Conservation (phyloP, 1,140 invertebrate genomes). For the Euwallacea fornicatus region DNA sequence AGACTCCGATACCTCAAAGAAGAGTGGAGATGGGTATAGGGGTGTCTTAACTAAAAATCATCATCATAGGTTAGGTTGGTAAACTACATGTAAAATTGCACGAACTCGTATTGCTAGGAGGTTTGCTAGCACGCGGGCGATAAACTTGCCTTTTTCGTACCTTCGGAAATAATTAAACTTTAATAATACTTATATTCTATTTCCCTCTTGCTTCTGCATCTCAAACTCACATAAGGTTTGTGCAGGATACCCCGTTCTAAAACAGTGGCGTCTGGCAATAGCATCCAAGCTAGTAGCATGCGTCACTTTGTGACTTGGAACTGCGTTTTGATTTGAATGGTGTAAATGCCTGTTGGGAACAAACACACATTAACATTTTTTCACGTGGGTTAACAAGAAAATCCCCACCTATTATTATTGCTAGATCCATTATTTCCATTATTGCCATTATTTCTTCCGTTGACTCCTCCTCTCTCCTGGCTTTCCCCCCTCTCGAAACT, state of each 20-base stretch:
- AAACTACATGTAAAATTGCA: too few species aligned
- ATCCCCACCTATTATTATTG: constrained; percentile 32
- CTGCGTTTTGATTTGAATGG: constrained; percentile 34
- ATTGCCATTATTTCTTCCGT: constrained; percentile 21
- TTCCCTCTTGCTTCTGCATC: too few species aligned
- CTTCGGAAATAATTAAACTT: too few species aligned
- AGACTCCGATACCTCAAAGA: too few species aligned
- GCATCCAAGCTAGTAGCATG: constrained; percentile 62
- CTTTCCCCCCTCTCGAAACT: constrained; percentile 53
- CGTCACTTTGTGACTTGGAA: constrained; percentile 46
- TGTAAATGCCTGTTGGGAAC: constrained; percentile 37
- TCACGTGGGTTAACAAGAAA: neutral
- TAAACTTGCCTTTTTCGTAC: too few species aligned
- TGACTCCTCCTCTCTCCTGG: constrained; percentile 40
- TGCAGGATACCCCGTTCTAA: constrained; percentile 59
- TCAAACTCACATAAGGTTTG: constrained; percentile 62
- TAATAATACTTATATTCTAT: too few species aligned
- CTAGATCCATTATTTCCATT: constrained; percentile 26
- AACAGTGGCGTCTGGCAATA: constrained; percentile 56
- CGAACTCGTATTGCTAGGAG: too few species aligned
- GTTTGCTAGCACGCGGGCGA: too few species aligned
- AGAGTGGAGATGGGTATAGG: too few species aligned
- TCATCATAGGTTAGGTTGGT: too few species aligned
- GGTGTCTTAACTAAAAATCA: too few species aligned
- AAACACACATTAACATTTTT: constrained; percentile 1